Evolutionary conservation across 2,797 vertebrate species (phyloP), one percentile per base, ranked within the genome.

Genomic region (Fistularia tabacaria): DNA sequence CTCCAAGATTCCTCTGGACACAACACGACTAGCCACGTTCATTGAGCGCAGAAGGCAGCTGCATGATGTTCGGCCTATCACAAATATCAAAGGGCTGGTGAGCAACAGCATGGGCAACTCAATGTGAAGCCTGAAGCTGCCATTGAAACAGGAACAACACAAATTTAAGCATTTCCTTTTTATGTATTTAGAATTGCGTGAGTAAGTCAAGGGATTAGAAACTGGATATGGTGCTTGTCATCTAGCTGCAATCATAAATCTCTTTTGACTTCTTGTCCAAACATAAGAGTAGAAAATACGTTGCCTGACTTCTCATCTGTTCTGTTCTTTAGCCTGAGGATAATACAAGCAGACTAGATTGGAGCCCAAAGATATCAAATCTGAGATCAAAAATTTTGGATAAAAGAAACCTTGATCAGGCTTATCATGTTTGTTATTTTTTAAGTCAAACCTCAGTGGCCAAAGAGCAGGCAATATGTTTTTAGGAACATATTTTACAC

Each of bases 21-120:
- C 94, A 0, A 91, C 90, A 0, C 93, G 97, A 46, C 64, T 99
- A 77, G 92, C 93, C 0, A 91, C 92, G 7, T 98, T 99, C 72
- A 94, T 97, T 0, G 96, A 99, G 64, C 88, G 97, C 38, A 93
- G 97, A 58, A 88, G 88, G 66, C 97, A 98, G 75, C 93, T 98
- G 73, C 94, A 95, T 0, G 97, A 99, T 0, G 91, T 94, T 46
- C 90, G 93, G 10, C 96, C 96, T 0, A 39, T 97, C 41, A 95
- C 94, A 46, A 93, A 94, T 0, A 89, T 98, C 79, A 98, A 98
- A 83, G 93, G 93, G 62, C 93, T 97, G 83, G 92, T 98, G 40
- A 79, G 93, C 89, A 93, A 90, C 79, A 90, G 91, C 56, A 82
- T 93, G 80, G 92, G 86, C 43, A 90, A 85, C 65, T 88, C 89